Evolutionary conservation across 1,140 invertebrate genomes (phyloP).

Genomic region (Bactericera cockerelli): DNA sequence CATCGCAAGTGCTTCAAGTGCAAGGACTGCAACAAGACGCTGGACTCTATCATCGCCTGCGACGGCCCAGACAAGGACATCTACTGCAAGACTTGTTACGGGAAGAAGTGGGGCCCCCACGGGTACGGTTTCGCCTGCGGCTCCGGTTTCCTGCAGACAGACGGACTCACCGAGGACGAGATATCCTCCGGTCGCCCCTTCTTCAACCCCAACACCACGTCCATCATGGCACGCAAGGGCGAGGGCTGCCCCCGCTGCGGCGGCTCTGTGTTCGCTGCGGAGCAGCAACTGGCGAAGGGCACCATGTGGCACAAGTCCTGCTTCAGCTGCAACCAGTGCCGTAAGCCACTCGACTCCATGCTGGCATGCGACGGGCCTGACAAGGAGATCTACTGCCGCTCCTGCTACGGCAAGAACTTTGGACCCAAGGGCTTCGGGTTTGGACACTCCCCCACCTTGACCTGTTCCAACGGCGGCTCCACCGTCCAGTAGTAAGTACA

Average conservation of each 20-base stretch:
- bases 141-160: slow-evolving; percentile 80
- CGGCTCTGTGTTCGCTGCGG: slow-evolving; percentile 83
- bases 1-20: slow-evolving; percentile 98
- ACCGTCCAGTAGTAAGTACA: slow-evolving; percentile 50
- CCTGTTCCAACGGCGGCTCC: slow-evolving; percentile 55
- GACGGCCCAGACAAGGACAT: slow-evolving; percentile 79
- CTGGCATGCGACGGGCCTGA: slow-evolving; percentile 77
- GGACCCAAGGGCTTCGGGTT: slow-evolving; percentile 83
- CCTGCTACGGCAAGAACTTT: slow-evolving; percentile 78
- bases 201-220: slow-evolving; percentile 69
- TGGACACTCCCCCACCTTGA: slow-evolving; percentile 67
- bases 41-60: slow-evolving; percentile 86
- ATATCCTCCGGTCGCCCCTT: slow-evolving; percentile 57
- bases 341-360: slow-evolving; percentile 84
- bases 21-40: slow-evolving; percentile 73
- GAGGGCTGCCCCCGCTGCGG: slow-evolving; percentile 83
- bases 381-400: slow-evolving; percentile 71
- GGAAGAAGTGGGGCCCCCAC: slow-evolving; percentile 85
- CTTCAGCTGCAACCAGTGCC: slow-evolving; percentile 83
- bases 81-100: slow-evolving; percentile 86
- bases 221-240: slow-evolving; percentile 68
- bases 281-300: slow-evolving; percentile 84
- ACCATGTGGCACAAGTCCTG: slow-evolving; percentile 91
- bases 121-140: slow-evolving; percentile 90
- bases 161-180: slow-evolving; percentile 68